Percentiles rank a stretch among this genome's conserved stretches.
Evolutionary conservation across 2,113 vertebrate genomes (phyloP).

Genomic region (Mobula birostris): DNA sequence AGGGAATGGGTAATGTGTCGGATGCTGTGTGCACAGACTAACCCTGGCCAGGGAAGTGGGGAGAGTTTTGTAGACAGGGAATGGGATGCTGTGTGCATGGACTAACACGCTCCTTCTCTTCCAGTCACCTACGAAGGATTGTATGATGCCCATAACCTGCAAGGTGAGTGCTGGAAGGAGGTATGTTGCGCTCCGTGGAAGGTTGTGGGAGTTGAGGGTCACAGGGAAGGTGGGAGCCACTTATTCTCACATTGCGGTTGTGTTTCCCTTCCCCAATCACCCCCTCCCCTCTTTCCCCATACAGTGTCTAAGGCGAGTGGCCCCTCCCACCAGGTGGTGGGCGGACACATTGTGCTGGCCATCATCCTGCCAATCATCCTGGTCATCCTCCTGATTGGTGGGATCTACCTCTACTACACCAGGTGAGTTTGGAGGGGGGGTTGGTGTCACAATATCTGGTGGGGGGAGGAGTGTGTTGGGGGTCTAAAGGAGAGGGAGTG

Average conservation of each 20-base stretch:
- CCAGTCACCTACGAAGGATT: slow-evolving; percentile 81
- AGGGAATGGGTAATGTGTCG: too few relatives aligned
- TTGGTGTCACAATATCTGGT: neutral
- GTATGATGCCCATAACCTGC: slow-evolving; percentile 77
- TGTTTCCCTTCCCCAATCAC: slow-evolving; percentile 50
- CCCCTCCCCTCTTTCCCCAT: too few relatives aligned
- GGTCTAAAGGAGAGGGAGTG: too few relatives aligned
- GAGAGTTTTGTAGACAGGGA: too few relatives aligned
- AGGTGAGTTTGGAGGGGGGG: slow-evolving; percentile 63
- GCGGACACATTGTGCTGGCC: slow-evolving; percentile 81
- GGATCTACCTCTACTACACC: slow-evolving; percentile 85
- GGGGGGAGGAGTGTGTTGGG: neutral
- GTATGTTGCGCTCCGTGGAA: too few relatives aligned
- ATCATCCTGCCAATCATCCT: slow-evolving; percentile 82
- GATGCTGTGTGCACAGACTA: too few relatives aligned
- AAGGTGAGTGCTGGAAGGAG: slow-evolving; percentile 60
- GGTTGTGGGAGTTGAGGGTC: slow-evolving; percentile 39
- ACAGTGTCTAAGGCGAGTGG: slow-evolving; percentile 68
- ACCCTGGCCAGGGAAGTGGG: too few relatives aligned
- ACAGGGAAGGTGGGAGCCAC: slow-evolving; percentile 36
- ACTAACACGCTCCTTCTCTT: neutral
- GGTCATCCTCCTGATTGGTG: slow-evolving; percentile 80
- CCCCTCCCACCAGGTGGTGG: slow-evolving; percentile 75
- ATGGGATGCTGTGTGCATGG: too few relatives aligned
- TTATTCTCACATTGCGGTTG: neutral